phyloP scores from a whole-genome alignment of 2,113 vertebrate species.

The Cercocebus atys region DNA sequence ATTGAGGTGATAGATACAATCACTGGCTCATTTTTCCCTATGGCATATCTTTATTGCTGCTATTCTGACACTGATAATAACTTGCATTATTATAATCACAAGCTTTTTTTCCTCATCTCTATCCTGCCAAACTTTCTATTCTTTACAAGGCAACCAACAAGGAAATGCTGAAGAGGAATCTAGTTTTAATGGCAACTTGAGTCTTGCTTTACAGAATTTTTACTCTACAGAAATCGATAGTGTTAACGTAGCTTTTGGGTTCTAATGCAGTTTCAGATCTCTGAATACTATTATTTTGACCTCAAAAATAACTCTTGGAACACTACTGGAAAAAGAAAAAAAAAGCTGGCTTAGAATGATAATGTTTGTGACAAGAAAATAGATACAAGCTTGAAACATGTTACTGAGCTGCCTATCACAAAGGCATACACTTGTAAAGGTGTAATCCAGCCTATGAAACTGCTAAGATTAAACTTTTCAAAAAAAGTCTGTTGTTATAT shows the following conservation, averaged over 20 bases:
- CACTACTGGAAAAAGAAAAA: neutral
- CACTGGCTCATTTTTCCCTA: neutral
- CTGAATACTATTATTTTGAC: neutral
- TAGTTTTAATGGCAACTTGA: neutral
- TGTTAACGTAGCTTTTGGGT: neutral
- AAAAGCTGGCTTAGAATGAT: neutral
- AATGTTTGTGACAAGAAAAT: neutral
- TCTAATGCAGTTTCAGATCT: neutral
- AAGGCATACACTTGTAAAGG: neutral
- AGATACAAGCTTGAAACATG: neutral
- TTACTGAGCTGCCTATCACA: neutral
- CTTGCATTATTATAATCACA: neutral
- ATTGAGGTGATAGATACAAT: slow-evolving; percentile 19
- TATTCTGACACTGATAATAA: slow-evolving; percentile 21
- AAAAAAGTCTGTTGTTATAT: neutral
- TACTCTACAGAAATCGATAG: neutral
- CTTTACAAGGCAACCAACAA: neutral
- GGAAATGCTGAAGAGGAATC: neutral
- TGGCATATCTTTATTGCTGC: neutral
- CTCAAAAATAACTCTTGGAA: neutral
- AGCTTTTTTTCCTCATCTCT: neutral
- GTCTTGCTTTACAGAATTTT: neutral
- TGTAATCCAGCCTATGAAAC: neutral
- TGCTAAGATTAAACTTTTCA: neutral
- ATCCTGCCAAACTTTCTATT: neutral